A percentile compares a stretch with the other conserved stretches of the same genome.
These are phyloP conservation scores for Uropsilus gracilis DNA, from an alignment of 2,113 vertebrate species.

Conservation along the genomic window DNA sequence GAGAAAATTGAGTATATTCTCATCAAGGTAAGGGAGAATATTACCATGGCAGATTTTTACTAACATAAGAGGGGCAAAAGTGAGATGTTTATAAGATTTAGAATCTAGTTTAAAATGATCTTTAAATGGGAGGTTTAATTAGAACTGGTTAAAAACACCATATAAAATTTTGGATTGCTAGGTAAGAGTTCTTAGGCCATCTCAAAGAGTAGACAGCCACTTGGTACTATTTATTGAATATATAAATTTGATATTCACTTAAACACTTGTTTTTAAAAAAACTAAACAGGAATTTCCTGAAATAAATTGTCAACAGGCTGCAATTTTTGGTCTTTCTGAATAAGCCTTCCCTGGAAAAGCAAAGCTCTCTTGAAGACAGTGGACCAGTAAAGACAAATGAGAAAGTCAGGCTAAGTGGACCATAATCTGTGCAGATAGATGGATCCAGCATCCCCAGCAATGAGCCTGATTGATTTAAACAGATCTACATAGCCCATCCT, in stretches of 20 bases:
- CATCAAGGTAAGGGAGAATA: neutral
- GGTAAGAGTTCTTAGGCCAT: neutral
- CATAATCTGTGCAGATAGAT: neutral
- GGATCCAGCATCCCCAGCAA: neutral
- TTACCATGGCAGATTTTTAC: neutral
- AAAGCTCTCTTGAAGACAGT: neutral
- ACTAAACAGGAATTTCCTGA: neutral
- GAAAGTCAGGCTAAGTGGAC: neutral
- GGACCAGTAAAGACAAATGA: neutral
- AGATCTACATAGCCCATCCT: neutral
- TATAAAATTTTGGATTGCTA: neutral
- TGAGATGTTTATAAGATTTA: neutral
- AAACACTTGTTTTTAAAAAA: neutral
- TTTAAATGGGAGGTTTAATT: neutral
- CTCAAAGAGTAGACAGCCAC: conserved; percentile 7
- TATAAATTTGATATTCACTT: neutral
- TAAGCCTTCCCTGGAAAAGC: neutral
- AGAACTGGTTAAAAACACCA: neutral
- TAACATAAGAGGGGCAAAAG: neutral
- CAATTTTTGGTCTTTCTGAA: neutral
- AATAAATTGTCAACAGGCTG: neutral
- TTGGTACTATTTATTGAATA: conserved; percentile 20
- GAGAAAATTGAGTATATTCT: neutral
- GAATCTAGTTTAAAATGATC: neutral
- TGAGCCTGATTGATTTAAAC: neutral